Evolutionary conservation across 2,797 vertebrate genomes (phyloP).

Genomic region (Tangara arthus): DNA sequence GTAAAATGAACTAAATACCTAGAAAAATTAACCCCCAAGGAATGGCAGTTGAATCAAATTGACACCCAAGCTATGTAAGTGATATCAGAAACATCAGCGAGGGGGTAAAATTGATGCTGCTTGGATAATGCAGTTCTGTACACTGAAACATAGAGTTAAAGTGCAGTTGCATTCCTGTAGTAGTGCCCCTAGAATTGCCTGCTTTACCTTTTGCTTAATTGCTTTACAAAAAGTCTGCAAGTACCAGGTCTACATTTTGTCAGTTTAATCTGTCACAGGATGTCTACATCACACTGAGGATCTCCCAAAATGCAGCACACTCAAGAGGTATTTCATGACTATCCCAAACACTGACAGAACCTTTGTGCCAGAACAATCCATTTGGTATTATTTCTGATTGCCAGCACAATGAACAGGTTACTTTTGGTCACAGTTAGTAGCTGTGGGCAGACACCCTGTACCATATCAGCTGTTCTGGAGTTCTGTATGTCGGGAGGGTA

Average conservation of each 20-base stretch:
- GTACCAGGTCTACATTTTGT: background rate
- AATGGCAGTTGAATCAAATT: background rate
- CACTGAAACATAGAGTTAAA: background rate
- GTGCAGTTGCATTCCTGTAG: background rate
- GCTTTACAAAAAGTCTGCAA: background rate
- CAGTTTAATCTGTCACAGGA: background rate
- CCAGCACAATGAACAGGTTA: background rate
- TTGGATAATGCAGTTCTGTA: background rate
- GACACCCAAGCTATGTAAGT: background rate
- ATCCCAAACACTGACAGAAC: background rate
- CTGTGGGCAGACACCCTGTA: background rate
- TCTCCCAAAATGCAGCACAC: background rate
- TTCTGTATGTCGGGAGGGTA: background rate
- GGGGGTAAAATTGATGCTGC: background rate
- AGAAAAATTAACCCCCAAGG: background rate
- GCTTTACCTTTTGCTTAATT: background rate
- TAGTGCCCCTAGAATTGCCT: background rate
- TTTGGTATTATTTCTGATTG: background rate
- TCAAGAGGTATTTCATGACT: background rate
- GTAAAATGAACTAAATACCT: background rate
- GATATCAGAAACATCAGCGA: background rate
- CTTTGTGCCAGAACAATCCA: background rate
- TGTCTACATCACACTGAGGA: background rate
- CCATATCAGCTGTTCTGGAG: background rate
- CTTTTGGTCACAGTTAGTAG: background rate